Evolutionary conservation across 2,797 vertebrate genomes (phyloP).

Genomic region (Oreortyx pictus): DNA sequence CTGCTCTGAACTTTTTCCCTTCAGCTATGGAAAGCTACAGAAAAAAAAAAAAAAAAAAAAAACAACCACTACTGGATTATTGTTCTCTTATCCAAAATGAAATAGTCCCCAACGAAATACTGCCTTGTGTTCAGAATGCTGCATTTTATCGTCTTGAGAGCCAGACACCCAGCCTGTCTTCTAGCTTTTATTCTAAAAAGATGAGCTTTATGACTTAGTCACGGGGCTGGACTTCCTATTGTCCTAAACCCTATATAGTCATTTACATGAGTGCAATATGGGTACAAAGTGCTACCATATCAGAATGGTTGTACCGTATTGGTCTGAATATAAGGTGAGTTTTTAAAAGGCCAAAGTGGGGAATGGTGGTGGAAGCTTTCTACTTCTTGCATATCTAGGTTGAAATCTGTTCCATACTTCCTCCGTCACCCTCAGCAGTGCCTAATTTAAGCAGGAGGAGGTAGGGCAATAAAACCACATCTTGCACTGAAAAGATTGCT

Average conservation of each 20-base stretch:
- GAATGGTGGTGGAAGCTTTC: not conserved
- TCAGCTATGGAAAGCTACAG: not conserved
- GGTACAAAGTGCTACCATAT: not conserved
- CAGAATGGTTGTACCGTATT: not conserved
- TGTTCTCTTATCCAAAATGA: slow-evolving; percentile 1
- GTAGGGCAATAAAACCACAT: not conserved
- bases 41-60: not conserved
- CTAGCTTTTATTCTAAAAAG: not conserved
- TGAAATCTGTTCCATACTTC: not conserved
- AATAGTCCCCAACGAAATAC: slow-evolving; percentile 14
- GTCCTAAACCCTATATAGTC: not conserved
- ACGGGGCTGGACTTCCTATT: not conserved
- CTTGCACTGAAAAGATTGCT: not conserved
- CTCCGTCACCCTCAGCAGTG: not conserved
- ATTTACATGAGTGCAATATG: not conserved
- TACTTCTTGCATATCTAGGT: not conserved
- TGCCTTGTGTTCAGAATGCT: not conserved
- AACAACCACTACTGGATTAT: not conserved
- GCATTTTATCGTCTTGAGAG: slow-evolving; percentile 16
- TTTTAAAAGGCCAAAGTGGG: not conserved
- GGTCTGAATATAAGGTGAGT: not conserved
- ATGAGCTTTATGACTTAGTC: not conserved
- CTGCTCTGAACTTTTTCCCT: slow-evolving; percentile 35
- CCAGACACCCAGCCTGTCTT: not conserved
- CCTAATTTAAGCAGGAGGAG: not conserved